Evolutionary conservation across 2,113 vertebrate genomes (phyloP), one percentile per base, ranked within the genome.

Genomic region (Otus sunia): DNA sequence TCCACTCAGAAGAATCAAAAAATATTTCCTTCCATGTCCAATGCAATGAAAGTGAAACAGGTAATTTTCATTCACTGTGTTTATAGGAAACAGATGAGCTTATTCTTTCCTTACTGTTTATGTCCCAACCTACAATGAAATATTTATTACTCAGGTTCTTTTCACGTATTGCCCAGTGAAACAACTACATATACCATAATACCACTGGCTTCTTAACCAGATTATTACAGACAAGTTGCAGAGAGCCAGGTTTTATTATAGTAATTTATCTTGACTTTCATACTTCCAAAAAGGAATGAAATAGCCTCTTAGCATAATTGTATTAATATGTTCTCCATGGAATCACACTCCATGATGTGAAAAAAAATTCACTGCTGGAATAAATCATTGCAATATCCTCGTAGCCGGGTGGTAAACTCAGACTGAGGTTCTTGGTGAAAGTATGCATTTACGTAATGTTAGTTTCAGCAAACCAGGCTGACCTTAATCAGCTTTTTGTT

Each of bases 201-300:
- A 67, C 5, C 19, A 30, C 25, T 91, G 34, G 11, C 92, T 91
- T 92, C 52, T 84, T 92, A 93, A 92, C 34, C 26, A 74, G 69
- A 62, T 93, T 93, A 81, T 89, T 86, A 81, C 39, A n/a, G 53
- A 63, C n/a, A 92, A 67, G 59, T 62, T 93, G 29, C 45, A 87
- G 50, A 92, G 58, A 94, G 43, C 5, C 16, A 79, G 43, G 6
- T 92, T 94, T 91, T 92, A 82, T 82, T 97, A 72, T 15, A 74
- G 32, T 73, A 88, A 87, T 88, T 93, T 71, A 22, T 94, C 26
- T 85, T 87, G n/a, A 66, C 85, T 87, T 94, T 78, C 39, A n/a
- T 93, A 89, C 17, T 52, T 92, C 56, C 18, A 71, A 86, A 95
- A 92, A 88, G 26, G n/a, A 90, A 80, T 78, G 7, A 92, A 96